A percentile compares a stretch with the other conserved stretches of the same genome.
These are phyloP conservation scores for Lytechinus variegatus DNA, from an alignment of 35 echinoderm and acorn worm genomes.

Conservation along the genomic window DNA sequence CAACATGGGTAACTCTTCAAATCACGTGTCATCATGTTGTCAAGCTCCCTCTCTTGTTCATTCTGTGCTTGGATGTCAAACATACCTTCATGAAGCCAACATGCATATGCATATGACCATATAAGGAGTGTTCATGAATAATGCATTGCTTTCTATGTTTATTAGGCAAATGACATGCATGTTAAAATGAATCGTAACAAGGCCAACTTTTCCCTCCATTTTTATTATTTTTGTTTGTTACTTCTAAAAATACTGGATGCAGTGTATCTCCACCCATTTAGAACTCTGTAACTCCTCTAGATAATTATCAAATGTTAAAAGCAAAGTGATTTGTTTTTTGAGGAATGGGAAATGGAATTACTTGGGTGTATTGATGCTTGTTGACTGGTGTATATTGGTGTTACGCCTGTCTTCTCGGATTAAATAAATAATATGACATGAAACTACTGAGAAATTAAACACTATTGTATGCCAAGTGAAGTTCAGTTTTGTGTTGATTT, in stretches of 20 bases:
- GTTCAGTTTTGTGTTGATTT: not conserved
- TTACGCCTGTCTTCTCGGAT: not conserved
- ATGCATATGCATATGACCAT: conserved; percentile 47
- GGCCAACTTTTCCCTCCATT: not conserved
- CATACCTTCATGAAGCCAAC: not conserved
- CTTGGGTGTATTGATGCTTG: not conserved
- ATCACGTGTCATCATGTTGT: not conserved
- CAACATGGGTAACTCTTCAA: not conserved
- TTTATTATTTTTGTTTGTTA: not conserved
- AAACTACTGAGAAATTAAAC: not conserved
- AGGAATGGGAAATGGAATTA: not conserved
- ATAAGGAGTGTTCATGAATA: conserved; percentile 46
- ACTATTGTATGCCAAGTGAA: not conserved
- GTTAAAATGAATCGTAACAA: not conserved
- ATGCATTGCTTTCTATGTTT: conserved; percentile 37
- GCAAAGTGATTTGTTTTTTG: not conserved
- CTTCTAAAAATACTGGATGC: not conserved
- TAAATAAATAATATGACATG: not conserved
- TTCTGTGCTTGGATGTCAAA: not conserved
- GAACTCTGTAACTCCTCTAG: not conserved
- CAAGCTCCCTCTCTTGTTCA: not conserved
- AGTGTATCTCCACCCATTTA: not conserved
- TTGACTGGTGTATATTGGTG: not conserved
- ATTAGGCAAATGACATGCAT: conserved; percentile 27
- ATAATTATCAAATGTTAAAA: not conserved